These are phyloP conservation scores for Cataglyphis altisquamis DNA, from an alignment of 2,888 invertebrate species.

Conservation along the genomic window DNA sequence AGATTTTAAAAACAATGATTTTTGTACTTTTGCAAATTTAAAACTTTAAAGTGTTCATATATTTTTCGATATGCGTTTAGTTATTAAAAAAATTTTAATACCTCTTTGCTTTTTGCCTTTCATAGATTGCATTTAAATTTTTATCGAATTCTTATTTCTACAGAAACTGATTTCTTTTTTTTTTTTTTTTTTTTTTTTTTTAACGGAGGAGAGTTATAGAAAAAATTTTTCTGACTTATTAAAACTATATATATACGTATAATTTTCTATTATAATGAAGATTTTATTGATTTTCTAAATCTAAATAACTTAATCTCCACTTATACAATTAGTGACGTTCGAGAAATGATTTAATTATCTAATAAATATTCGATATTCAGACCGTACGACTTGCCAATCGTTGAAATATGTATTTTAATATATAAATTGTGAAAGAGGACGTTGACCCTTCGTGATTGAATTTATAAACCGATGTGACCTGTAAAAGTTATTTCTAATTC, in stretches of 20 bases:
- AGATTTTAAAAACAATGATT: not conserved
- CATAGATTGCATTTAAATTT: not conserved
- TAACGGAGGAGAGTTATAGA: not conserved
- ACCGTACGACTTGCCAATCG: not conserved
- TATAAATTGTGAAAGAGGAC: slow-evolving; percentile 8
- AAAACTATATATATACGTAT: not conserved
- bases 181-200: not conserved
- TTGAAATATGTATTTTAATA: slow-evolving; percentile 5
- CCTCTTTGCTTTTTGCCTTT: not conserved
- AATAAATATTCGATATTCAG: slow-evolving; percentile 9
- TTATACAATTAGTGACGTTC: not conserved
- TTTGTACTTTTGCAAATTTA: not conserved
- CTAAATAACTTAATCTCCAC: not conserved
- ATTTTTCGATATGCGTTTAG: not conserved
- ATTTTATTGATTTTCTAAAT: not conserved
- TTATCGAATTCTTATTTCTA: not conserved
- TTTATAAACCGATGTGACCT: slow-evolving; percentile 12
- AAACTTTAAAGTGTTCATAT: not conserved
- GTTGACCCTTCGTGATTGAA: slow-evolving; percentile 12
- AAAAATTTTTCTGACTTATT: not conserved
- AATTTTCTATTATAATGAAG: not conserved
- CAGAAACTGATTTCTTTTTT: not conserved
- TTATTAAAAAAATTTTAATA: not conserved
- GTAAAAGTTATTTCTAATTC: slow-evolving; percentile 39
- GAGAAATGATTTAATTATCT: not conserved